phyloP scores from a whole-genome alignment of 1,140 invertebrate genomes.

The Ceratina calcarata region DNA sequence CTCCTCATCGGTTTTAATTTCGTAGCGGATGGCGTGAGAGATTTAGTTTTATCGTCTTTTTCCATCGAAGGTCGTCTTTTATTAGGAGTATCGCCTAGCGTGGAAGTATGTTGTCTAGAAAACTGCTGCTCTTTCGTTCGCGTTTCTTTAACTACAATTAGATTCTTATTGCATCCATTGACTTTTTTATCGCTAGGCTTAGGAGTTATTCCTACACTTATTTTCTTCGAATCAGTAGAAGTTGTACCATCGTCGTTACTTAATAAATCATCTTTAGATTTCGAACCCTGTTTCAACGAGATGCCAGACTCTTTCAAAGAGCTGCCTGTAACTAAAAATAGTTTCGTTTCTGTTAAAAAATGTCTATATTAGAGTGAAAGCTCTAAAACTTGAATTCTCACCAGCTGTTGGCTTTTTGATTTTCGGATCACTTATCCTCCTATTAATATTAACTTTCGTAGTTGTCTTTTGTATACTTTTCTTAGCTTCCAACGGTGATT shows the following conservation, averaged over 20 bases:
- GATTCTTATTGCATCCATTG: constrained; percentile 32
- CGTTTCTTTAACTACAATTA: constrained; percentile 8
- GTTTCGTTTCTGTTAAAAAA: background rate
- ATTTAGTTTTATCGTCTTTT: constrained; percentile 41
- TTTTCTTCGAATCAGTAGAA: constrained; percentile 28
- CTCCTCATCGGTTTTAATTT: constrained; percentile 12
- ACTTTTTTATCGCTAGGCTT: constrained; percentile 25
- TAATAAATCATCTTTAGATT: constrained; percentile 17
- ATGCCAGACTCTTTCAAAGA: constrained; percentile 24
- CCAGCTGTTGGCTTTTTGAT: constrained; percentile 17
- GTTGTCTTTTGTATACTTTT: constrained; percentile 20
- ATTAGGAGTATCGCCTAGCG: constrained; percentile 12
- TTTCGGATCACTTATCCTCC: constrained; percentile 8
- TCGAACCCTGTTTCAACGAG: constrained; percentile 31
- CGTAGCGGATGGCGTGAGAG: background rate
- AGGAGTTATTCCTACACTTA: constrained; percentile 6
- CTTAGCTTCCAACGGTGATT: constrained; percentile 21
- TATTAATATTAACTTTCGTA: constrained; percentile 18
- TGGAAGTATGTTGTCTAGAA: constrained; percentile 49
- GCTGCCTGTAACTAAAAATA: constrained; percentile 11
- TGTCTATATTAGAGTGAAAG: background rate
- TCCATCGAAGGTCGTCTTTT: constrained; percentile 8
- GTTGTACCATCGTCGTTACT: constrained; percentile 26
- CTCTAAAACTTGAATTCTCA: background rate
- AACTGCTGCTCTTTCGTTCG: constrained; percentile 59